Evolutionary conservation across 1,140 invertebrate genomes (phyloP).

Genomic region (Habropoda laboriosa): DNA sequence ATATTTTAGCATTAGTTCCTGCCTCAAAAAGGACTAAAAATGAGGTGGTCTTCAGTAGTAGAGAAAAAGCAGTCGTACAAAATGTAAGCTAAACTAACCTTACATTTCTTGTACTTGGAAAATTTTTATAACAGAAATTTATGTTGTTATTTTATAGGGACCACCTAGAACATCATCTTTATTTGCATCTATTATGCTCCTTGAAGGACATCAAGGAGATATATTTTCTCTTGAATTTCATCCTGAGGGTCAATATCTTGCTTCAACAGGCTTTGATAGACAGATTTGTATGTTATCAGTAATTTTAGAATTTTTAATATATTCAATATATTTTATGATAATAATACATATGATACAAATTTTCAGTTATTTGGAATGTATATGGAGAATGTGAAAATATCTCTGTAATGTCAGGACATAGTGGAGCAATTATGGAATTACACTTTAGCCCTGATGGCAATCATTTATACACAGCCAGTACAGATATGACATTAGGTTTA

Average conservation of each 20-base stretch:
- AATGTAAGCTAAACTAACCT: constrained; percentile 79
- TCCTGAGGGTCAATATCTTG: constrained; percentile 96
- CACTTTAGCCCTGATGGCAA: constrained; percentile 97
- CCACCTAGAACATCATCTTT: constrained; percentile 94
- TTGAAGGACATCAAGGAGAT: constrained; percentile 98
- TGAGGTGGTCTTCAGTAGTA: constrained; percentile 86
- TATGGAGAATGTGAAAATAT: constrained; percentile 99
- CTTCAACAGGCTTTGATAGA: constrained; percentile 97
- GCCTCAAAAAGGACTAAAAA: constrained; percentile 86
- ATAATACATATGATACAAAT: constrained; percentile 14
- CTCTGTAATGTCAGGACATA: constrained; percentile 95
- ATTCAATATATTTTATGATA: background rate
- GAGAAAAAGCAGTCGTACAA: constrained; percentile 86
- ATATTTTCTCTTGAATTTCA: constrained; percentile 97
- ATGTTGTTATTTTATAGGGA: constrained; percentile 75
- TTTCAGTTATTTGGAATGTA: constrained; percentile 97
- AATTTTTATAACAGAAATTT: background rate
- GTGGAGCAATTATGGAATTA: constrained; percentile 97
- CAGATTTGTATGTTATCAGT: constrained; percentile 89
- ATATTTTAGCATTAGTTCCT: constrained; percentile 86
- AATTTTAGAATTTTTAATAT: background rate
- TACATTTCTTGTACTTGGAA: background rate
- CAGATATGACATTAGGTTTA: constrained; percentile 96
- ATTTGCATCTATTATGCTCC: constrained; percentile 96
- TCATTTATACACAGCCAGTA: constrained; percentile 94